Evolutionary conservation across 1,140 invertebrate genomes (phyloP).

Genomic region (Agrypnia vestita): DNA sequence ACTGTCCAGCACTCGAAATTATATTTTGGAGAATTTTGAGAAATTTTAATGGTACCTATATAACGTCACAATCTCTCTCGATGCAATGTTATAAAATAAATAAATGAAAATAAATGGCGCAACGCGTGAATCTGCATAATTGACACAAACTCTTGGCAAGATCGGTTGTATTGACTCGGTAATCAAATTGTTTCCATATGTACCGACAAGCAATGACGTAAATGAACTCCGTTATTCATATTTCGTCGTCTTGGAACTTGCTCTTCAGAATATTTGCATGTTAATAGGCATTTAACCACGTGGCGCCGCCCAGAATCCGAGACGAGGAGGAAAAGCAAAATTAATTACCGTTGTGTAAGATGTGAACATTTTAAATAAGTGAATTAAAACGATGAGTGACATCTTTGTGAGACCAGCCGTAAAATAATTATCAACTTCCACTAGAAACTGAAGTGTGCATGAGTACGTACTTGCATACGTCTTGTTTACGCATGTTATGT

Average conservation of each 20-base stretch:
- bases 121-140: too few relatives aligned
- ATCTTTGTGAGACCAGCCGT: not conserved
- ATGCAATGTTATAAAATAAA: too few relatives aligned
- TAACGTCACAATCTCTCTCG: too few relatives aligned
- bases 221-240: conserved; percentile 27
- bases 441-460: too few relatives aligned
- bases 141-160: too few relatives aligned
- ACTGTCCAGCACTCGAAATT: too few relatives aligned
- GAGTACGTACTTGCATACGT: too few relatives aligned
- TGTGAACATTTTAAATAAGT: conserved; percentile 11
- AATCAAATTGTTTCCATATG: conserved; percentile 20
- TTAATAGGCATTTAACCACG: conserved; percentile 14
- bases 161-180: not conserved
- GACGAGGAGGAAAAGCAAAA: not conserved
- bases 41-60: too few relatives aligned
- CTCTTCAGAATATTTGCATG: conserved; percentile 21
- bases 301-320: not conserved
- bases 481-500: too few relatives aligned
- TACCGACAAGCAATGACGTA: conserved; percentile 11
- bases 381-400: conserved; percentile 17
- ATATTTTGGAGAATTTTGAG: too few relatives aligned
- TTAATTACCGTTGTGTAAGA: conserved; percentile 13
- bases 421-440: too few relatives aligned
- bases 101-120: too few relatives aligned
- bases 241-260: conserved; percentile 11